phyloP scores from a whole-genome alignment of 2,113 vertebrate species.

The Petrocephalus zakoni region DNA sequence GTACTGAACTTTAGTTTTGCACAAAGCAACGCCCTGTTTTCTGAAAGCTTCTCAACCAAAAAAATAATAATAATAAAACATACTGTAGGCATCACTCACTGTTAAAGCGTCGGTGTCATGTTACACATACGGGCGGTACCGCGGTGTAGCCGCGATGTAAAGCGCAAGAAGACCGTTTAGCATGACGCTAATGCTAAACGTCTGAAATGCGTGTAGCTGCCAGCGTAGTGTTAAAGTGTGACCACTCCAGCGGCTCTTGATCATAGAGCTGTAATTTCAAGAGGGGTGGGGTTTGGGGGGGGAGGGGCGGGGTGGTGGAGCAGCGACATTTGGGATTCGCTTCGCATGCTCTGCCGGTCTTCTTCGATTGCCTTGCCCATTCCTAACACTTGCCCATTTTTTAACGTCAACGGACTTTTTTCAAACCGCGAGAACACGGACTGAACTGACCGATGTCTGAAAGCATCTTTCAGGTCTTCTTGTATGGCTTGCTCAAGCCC shows the following conservation, averaged over 20 bases:
- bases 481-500: conserved; percentile 89
- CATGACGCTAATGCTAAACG: background rate
- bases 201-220: background rate
- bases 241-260: background rate
- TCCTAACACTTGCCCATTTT: conserved; percentile 68
- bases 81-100: background rate
- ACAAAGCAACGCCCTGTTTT: conserved; percentile 2
- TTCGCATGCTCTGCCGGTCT: conserved; percentile 22
- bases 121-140: background rate
- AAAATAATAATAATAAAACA: background rate
- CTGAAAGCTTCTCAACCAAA: conserved; percentile 6
- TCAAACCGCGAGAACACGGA: conserved; percentile 42
- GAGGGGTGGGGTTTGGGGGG: background rate
- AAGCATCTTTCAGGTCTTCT: conserved; percentile 95
- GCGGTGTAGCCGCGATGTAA: background rate
- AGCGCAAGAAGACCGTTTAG: background rate
- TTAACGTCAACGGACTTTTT: conserved; percentile 54
- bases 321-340: background rate
- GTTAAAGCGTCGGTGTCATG: background rate
- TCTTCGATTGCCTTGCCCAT: conserved; percentile 45
- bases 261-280: background rate
- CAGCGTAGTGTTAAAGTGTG: background rate
- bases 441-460: conserved; percentile 52
- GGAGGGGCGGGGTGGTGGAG: background rate
- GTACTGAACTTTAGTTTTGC: conserved; percentile 4